Evolutionary conservation across 2,888 invertebrate species (phyloP).

Genomic region (Agrotis puta): DNA sequence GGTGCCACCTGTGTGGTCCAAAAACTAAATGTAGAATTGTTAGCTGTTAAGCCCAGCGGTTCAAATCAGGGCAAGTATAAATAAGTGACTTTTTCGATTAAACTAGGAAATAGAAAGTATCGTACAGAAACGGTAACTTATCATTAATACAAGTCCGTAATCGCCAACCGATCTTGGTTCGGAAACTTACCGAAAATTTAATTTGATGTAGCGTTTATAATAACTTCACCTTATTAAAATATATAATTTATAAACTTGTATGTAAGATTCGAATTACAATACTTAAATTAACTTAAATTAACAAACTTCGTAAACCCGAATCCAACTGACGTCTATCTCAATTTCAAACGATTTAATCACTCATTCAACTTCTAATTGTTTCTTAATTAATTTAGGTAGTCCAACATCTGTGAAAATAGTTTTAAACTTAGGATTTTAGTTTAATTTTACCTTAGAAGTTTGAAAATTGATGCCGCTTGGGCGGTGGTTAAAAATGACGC

Average conservation of each 20-base stretch:
- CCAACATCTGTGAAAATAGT: constrained; percentile 55
- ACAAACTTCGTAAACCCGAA: constrained; percentile 31
- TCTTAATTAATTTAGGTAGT: constrained; percentile 51
- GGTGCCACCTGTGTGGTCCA: constrained; percentile 37
- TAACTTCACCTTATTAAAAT: too few relatives aligned
- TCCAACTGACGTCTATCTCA: constrained; percentile 39
- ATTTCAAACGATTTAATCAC: constrained; percentile 58
- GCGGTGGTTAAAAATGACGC: neutral
- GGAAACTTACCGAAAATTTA: too few relatives aligned
- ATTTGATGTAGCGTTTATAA: too few relatives aligned
- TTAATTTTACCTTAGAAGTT: constrained; percentile 37
- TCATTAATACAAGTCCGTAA: too few relatives aligned
- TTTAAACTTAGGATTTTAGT: constrained; percentile 47
- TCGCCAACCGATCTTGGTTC: too few relatives aligned
- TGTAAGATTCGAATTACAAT: constrained; percentile 27
- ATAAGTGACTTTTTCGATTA: too few relatives aligned
- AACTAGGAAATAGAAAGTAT: too few relatives aligned
- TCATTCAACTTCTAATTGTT: constrained; percentile 52
- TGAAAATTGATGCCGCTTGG: neutral
- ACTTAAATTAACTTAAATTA: constrained; percentile 26
- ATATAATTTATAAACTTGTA: constrained; percentile 4
- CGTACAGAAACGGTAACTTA: too few relatives aligned
- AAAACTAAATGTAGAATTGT: neutral
- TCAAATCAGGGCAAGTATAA: too few relatives aligned
- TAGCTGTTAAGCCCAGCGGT: too few relatives aligned